Conservation (phyloP, 2,888 invertebrate genomes). For the Anthophora plumipes region DNA sequence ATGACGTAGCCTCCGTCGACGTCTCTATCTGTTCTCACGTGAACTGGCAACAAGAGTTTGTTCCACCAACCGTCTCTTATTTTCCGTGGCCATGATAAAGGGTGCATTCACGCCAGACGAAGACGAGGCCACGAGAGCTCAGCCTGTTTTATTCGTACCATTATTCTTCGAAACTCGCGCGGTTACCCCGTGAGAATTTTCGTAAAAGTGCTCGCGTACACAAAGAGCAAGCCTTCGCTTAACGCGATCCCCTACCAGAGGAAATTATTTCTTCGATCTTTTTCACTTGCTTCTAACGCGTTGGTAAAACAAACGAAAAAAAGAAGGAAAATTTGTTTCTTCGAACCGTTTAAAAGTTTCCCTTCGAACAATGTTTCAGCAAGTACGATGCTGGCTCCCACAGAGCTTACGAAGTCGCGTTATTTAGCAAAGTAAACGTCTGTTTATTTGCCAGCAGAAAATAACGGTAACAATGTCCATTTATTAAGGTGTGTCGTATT, state of each 20-base stretch:
- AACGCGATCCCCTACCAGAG: conserved; percentile 34
- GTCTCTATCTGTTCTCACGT: conserved; percentile 52
- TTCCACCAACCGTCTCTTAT: conserved; percentile 42
- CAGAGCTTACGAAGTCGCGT: too few relatives aligned
- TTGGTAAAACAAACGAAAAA: too few relatives aligned
- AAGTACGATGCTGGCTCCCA: too few relatives aligned
- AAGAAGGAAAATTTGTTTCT: too few relatives aligned
- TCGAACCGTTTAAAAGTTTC: too few relatives aligned
- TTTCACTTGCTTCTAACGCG: too few relatives aligned
- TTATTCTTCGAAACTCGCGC: conserved; percentile 56
- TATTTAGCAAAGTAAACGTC: too few relatives aligned
- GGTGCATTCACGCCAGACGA: conserved; percentile 52
- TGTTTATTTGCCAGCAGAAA: too few relatives aligned
- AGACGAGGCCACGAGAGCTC: conserved; percentile 15
- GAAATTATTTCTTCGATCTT: not conserved
- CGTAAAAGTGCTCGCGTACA: conserved; percentile 46
- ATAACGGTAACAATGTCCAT: too few relatives aligned
- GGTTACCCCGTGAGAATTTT: conserved; percentile 42
- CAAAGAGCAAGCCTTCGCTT: conserved; percentile 41
- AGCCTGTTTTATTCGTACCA: conserved; percentile 52
- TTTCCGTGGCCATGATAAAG: conserved; percentile 54
- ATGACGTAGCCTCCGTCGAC: conserved; percentile 22
- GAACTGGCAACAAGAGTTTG: conserved; percentile 49
- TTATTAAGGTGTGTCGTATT: too few relatives aligned
- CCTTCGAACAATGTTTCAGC: too few relatives aligned